phyloP scores from a whole-genome alignment of 2,113 vertebrate genomes.

The Ivindomyrus marchei region DNA sequence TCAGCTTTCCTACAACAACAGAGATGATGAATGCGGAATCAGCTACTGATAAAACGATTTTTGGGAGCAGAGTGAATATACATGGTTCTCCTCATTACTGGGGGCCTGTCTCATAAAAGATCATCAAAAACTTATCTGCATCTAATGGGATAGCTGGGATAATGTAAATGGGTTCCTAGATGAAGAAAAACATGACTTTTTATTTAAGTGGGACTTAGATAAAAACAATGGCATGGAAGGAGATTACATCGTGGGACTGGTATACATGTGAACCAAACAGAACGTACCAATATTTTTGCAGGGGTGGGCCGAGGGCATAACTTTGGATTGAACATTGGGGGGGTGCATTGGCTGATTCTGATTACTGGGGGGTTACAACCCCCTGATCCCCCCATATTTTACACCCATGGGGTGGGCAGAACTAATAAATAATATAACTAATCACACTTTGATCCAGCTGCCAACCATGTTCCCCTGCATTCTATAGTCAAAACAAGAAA shows the following conservation, averaged over 20 bases:
- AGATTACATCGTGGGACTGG: not conserved
- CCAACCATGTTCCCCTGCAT: not conserved
- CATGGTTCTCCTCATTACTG: not conserved
- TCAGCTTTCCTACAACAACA: not conserved
- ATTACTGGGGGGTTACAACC: not conserved
- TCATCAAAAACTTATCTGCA: not conserved
- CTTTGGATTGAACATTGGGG: not conserved
- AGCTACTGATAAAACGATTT: not conserved
- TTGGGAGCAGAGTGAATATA: not conserved
- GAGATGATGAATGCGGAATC: not conserved
- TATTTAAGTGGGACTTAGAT: not conserved
- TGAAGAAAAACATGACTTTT: not conserved
- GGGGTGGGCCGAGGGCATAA: not conserved
- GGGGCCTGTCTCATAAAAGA: not conserved
- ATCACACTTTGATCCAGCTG: not conserved
- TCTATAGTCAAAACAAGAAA: not conserved
- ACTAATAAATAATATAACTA: not conserved
- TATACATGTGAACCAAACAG: not conserved
- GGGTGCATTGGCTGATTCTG: not conserved
- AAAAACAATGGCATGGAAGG: not conserved
- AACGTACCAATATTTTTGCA: not conserved
- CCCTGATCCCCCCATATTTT: not conserved
- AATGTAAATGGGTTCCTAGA: not conserved
- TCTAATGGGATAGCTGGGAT: not conserved
- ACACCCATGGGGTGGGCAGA: not conserved